phyloP scores from a whole-genome alignment of 2,888 invertebrate species.

The Fissipunctia ypsillon region DNA sequence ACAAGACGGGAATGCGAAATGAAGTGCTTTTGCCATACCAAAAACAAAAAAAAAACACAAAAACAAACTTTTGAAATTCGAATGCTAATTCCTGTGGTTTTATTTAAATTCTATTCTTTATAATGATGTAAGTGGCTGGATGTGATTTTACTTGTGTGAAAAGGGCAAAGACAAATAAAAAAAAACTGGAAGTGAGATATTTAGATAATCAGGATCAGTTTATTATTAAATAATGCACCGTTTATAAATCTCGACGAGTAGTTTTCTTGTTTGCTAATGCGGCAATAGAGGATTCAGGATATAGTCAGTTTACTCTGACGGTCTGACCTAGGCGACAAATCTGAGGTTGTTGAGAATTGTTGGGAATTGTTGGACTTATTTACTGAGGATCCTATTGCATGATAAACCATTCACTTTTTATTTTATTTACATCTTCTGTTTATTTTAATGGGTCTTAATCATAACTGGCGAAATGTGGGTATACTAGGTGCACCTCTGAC shows the following conservation, averaged over 20 bases:
- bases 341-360: slow-evolving; percentile 30
- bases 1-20: slow-evolving; percentile 67
- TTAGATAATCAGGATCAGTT: slow-evolving; percentile 21
- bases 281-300: slow-evolving; percentile 55
- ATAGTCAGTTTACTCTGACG: slow-evolving; percentile 58
- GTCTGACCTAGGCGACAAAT: slow-evolving; percentile 61
- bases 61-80: slow-evolving; percentile 65
- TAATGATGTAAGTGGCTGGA: slow-evolving; percentile 82
- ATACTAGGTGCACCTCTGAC: too few species aligned
- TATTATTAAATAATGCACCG: slow-evolving; percentile 57
- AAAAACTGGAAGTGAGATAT: slow-evolving; percentile 39
- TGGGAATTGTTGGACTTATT: slow-evolving; percentile 18
- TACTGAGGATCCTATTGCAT: background rate
- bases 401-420: background rate
- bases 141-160: slow-evolving; percentile 60
- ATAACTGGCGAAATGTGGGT: too few species aligned
- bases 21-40: slow-evolving; percentile 61
- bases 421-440: background rate
- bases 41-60: slow-evolving; percentile 58
- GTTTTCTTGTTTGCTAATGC: slow-evolving; percentile 51
- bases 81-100: slow-evolving; percentile 67
- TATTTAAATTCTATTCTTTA: slow-evolving; percentile 67
- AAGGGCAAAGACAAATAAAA: slow-evolving; percentile 38
- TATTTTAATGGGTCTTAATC: too few species aligned
- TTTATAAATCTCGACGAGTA: slow-evolving; percentile 55